Conservation (phyloP, 1,140 invertebrate genomes). For the Gonioctena quinquepunctata region DNA sequence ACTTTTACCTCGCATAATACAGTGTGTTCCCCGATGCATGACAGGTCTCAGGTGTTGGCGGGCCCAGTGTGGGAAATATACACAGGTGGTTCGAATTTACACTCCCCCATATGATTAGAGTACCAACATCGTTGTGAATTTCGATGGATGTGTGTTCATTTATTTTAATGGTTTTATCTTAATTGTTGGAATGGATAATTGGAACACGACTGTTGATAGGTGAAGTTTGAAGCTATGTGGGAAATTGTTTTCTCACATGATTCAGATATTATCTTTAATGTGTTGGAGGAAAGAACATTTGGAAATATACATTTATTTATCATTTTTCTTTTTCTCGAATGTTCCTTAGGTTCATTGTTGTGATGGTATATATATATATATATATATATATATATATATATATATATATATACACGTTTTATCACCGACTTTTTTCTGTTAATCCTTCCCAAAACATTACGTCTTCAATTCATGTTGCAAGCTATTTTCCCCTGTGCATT, state of each 20-base stretch:
- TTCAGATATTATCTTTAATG: not conserved
- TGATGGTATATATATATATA: too few relatives aligned
- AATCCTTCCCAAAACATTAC: too few relatives aligned
- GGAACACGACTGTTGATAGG: slow-evolving; percentile 2
- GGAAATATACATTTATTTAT: too few relatives aligned
- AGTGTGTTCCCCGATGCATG: slow-evolving; percentile 1
- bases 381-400: too few relatives aligned
- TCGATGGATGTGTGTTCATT: slow-evolving; percentile 1
- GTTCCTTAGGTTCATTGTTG: too few relatives aligned
- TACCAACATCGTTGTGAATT: not conserved
- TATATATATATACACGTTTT: too few relatives aligned
- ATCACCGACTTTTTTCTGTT: too few relatives aligned
- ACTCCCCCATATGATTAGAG: slow-evolving; percentile 1
- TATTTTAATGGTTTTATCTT: slow-evolving; percentile 14
- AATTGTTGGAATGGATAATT: slow-evolving; percentile 9
- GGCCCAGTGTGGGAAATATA: not conserved
- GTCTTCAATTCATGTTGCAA: too few relatives aligned
- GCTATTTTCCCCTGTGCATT: too few relatives aligned
- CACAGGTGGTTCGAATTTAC: slow-evolving; percentile 1
- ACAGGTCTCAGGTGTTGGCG: not conserved
- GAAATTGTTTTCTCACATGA: not conserved
- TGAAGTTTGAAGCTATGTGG: not conserved
- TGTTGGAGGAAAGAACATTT: too few relatives aligned
- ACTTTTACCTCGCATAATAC: not conserved
- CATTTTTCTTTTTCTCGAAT: too few relatives aligned